Percentiles rank a stretch among this genome's conserved stretches.
phyloP scores from a whole-genome alignment of 1,140 invertebrate genomes.

The Danaus plexippus region DNA sequence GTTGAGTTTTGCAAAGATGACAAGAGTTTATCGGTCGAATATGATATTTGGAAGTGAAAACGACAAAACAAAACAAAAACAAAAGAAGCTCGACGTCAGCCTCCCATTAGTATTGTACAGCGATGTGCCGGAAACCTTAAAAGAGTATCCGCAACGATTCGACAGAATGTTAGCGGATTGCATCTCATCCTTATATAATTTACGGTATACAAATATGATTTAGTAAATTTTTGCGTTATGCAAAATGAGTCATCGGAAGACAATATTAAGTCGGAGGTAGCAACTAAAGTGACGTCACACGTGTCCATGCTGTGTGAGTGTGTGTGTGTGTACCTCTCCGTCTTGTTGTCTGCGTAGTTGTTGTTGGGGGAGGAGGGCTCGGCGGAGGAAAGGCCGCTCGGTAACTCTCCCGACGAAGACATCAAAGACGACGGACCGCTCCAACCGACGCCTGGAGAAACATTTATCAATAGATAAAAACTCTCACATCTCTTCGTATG shows the following conservation, averaged over 20 bases:
- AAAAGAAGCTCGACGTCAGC: no score
- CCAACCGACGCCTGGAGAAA: constrained; percentile 68
- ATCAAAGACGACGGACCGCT: constrained; percentile 76
- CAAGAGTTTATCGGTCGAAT: no score
- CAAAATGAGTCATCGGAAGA: constrained; percentile 12
- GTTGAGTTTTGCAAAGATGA: no score
- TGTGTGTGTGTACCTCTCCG: constrained; percentile 23
- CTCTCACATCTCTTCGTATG: no score
- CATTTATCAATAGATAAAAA: not conserved
- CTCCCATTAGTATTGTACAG: no score
- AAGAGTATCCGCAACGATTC: constrained; percentile 1
- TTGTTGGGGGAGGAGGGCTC: constrained; percentile 68
- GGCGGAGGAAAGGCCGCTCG: constrained; percentile 61
- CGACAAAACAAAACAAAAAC: no score
- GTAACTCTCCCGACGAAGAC: constrained; percentile 65
- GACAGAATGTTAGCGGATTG: no score
- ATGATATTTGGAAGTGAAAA: no score
- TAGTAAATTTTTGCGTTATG: no score
- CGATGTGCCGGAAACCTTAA: not conserved
- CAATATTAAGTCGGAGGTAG: constrained; percentile 20
- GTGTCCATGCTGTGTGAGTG: constrained; percentile 7
- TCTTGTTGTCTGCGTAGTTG: constrained; percentile 44
- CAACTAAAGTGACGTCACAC: constrained; percentile 13
- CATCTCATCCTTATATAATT: no score
- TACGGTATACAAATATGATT: no score